Percentiles rank a stretch among this genome's conserved stretches.
phyloP scores from a whole-genome alignment of 2,888 invertebrate genomes.

The Lepeophtheirus nordmannii region DNA sequence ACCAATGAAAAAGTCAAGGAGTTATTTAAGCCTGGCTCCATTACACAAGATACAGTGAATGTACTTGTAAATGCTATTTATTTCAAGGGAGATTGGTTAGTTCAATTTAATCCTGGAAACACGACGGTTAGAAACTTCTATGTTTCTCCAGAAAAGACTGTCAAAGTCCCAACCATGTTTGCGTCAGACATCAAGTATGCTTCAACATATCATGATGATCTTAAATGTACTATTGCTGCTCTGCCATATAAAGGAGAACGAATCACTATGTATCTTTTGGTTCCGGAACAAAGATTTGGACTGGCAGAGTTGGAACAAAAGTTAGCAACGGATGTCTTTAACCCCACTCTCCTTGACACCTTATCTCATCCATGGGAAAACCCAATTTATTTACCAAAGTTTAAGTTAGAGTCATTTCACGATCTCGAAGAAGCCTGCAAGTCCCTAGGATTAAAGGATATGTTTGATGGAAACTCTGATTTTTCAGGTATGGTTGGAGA shows the following conservation, averaged over 20 bases:
- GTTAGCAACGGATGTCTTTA: neutral
- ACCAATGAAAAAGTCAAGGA: conserved; percentile 64
- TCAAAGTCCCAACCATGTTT: conserved; percentile 60
- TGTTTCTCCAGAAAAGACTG: conserved; percentile 47
- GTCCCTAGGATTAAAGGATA: conserved; percentile 49
- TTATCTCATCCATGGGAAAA: neutral
- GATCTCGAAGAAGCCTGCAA: conserved; percentile 46
- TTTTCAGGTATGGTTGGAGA: conserved; percentile 37
- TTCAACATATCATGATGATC: conserved; percentile 34
- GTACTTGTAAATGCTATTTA: conserved; percentile 70
- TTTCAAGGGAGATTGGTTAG: conserved; percentile 63
- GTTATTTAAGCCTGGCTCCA: conserved; percentile 42
- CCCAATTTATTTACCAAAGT: conserved; percentile 55
- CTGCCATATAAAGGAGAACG: conserved; percentile 53
- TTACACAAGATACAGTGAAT: conserved; percentile 45
- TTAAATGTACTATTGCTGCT: conserved; percentile 39
- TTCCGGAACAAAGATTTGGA: conserved; percentile 44
- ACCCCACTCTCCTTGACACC: neutral
- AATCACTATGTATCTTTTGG: conserved; percentile 55
- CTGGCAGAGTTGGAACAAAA: neutral
- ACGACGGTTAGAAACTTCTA: conserved; percentile 62
- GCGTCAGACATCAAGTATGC: conserved; percentile 34
- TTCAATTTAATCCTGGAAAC: conserved; percentile 47
- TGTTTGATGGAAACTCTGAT: neutral
- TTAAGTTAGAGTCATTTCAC: conserved; percentile 57